phyloP scores from a whole-genome alignment of 2,888 invertebrate species.

The Drosophila lacicola region DNA sequence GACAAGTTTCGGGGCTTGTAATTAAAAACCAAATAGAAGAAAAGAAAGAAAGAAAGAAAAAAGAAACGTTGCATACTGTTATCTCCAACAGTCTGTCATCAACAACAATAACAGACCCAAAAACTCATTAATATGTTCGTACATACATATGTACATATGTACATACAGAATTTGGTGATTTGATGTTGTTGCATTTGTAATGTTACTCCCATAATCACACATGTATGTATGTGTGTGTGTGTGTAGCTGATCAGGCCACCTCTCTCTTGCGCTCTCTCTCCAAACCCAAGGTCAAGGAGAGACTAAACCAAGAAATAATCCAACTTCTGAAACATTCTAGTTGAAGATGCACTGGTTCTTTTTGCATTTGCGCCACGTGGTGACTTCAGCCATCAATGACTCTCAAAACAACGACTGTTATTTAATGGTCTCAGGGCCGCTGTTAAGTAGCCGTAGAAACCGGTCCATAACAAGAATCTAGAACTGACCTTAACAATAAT shows the following conservation, averaged over 20 bases:
- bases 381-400: conserved; percentile 1
- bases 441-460: conserved; percentile 31
- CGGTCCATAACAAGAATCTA: conserved; percentile 46
- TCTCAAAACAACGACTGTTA: conserved; percentile 25
- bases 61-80: conserved; percentile 20
- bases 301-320: conserved; percentile 11
- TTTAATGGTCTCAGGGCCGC: conserved; percentile 19
- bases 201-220: conserved; percentile 3
- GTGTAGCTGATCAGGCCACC: conserved; percentile 4
- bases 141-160: neutral
- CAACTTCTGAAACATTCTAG: conserved; percentile 11
- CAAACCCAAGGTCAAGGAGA: conserved; percentile 33
- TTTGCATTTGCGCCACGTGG: conserved; percentile 34
- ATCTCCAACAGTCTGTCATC: conserved; percentile 29
- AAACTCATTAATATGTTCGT: conserved; percentile 42
- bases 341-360: conserved; percentile 13
- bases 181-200: neutral
- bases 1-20: conserved; percentile 37
- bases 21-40: conserved; percentile 33
- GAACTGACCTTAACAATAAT: conserved; percentile 53
- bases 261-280: neutral
- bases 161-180: conserved; percentile 4
- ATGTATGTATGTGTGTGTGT: neutral
- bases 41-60: conserved; percentile 1
- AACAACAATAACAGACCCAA: conserved; percentile 9